Conservation (phyloP, 2,888 invertebrate species). For the Bellardia bayeri region DNA sequence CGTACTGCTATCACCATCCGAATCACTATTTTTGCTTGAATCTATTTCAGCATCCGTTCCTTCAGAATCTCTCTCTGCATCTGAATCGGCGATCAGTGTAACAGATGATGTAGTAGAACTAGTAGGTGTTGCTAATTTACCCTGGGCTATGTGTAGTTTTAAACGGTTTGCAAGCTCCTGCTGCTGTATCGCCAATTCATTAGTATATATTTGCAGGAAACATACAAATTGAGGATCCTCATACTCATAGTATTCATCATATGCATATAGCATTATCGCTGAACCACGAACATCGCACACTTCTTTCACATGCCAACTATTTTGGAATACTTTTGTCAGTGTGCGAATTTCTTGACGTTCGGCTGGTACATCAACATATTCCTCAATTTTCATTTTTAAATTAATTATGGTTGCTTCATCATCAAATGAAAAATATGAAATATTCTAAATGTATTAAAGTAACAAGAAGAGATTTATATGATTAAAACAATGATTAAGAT, state of each 20-base stretch:
- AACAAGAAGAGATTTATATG: not conserved
- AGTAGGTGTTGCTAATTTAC: not conserved
- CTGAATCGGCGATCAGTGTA: conserved; percentile 51
- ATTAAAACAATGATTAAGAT: too few species aligned
- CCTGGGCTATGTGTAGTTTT: not conserved
- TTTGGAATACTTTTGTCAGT: conserved; percentile 45
- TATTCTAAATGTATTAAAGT: conserved; percentile 33
- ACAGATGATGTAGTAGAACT: conserved; percentile 60
- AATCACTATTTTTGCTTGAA: conserved; percentile 44
- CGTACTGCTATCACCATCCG: conserved; percentile 31
- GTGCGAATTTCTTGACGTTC: conserved; percentile 65
- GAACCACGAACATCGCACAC: conserved; percentile 47
- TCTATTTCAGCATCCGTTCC: conserved; percentile 14
- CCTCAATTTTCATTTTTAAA: conserved; percentile 63
- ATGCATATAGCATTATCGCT: conserved; percentile 63
- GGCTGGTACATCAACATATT: conserved; percentile 58
- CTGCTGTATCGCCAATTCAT: conserved; percentile 61
- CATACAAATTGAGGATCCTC: conserved; percentile 59
- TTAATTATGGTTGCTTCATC: conserved; percentile 60
- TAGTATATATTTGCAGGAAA: conserved; percentile 65
- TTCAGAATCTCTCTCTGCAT: conserved; percentile 22
- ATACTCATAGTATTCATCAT: conserved; percentile 36
- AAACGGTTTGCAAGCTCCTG: conserved; percentile 55
- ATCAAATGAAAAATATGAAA: conserved; percentile 61
- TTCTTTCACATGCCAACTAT: conserved; percentile 45